phyloP scores from a whole-genome alignment of 2,113 vertebrate genomes.

The Dicentrarchus labrax region DNA sequence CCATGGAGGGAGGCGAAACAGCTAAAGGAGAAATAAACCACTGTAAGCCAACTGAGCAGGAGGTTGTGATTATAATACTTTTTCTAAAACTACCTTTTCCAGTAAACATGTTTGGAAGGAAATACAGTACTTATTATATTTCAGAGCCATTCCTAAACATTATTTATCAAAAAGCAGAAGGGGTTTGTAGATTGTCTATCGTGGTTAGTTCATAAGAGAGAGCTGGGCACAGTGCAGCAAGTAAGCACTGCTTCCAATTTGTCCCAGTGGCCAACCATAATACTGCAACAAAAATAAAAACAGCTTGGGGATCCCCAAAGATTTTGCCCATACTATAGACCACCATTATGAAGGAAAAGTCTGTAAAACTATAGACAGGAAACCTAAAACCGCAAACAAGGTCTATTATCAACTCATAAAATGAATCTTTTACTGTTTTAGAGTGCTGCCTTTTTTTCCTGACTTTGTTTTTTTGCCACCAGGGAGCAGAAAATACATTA shows the following conservation, averaged over 20 bases:
- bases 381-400: neutral
- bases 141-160: neutral
- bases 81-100: too few relatives aligned
- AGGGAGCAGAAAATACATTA: neutral
- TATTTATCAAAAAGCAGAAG: neutral
- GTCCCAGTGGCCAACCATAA: neutral
- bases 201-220: neutral
- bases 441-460: neutral
- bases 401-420: neutral
- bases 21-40: neutral
- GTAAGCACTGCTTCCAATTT: neutral
- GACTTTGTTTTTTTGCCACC: neutral
- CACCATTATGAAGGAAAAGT: neutral
- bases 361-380: neutral
- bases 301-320: neutral
- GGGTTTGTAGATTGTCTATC: neutral
- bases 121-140: neutral
- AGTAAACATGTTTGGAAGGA: neutral
- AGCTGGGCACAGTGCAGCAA: neutral
- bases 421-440: neutral
- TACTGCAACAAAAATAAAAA: neutral
- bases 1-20: neutral
- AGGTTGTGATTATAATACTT: neutral
- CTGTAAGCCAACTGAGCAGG: constrained; percentile 1
- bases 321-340: neutral